Evolutionary conservation across 2,888 invertebrate species (phyloP), one percentile per base, ranked within the genome.

Genomic region (Agrotis clavis): DNA sequence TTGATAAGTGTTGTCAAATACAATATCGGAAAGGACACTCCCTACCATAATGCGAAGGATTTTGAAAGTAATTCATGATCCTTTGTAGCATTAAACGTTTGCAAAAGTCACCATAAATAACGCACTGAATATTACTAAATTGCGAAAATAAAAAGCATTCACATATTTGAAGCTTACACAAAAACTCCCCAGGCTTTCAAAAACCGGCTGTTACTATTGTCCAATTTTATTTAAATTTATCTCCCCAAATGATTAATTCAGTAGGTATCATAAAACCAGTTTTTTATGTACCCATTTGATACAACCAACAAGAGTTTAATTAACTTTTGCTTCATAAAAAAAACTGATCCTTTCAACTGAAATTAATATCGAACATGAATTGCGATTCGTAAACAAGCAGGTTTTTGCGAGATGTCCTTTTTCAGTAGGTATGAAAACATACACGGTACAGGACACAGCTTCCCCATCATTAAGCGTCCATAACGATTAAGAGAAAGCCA

Each of bases 401-500:
- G 5, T 60, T 79, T 54, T 74, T 25, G 48, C 53, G 51, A 48
- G 16, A 61, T 61, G 50, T 62, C 19, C 6, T 14, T 47, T 41
- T 67, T 67, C 67, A 41, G 35, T n/a, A n/a, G n/a, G n/a, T 45
- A 50, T 54, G 30, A 57, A 50, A 21, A 56, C 7, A 25, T 30
- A 51, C 13, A 18, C 11, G n/a, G 30, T 50, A 50, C 60, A 35
- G n/a, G 45, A 25, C 18, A n/a, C 13, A 54, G 59, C 51, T 62
- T 60, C 16, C 4, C 66, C 57, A 45, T 77, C 71, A 74, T 74
- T 78, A 63, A 73, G 45, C 54, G 35, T 69, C 61, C 47, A 74
- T 74, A 66, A 60, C 51, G 69, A 78, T 83, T 79, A 83, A 74
- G 77, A 62, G 66, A 74, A 71, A 79, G 69, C 69, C 77, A 74